Evolutionary conservation across 2,113 vertebrate genomes (phyloP), one percentile per base, ranked within the genome.

Genomic region (Neogale vison): DNA sequence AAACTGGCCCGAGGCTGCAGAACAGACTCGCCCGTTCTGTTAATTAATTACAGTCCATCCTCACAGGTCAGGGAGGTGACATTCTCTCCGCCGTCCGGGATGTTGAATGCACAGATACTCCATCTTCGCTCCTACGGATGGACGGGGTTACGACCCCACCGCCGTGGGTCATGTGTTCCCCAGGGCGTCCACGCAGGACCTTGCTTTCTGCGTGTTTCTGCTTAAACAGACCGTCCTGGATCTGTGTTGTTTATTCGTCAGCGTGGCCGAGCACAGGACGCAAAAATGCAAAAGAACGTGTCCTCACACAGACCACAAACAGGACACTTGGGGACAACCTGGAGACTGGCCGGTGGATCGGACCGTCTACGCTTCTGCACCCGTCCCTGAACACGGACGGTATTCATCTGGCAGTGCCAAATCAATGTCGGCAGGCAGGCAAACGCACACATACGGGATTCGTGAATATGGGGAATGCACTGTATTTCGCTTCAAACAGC

Each of bases 71-170:
- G 0, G 69, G 20, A 39, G 24, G 69, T 36, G 3, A 6, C 21
- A 6, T 6, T 23, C n/a, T 12, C 39, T n/a, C 3, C 12, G 23
- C 0, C 6, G 10, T 39, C 1, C 21, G 69, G 69, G 23, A 13
- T 13, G 69, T 10, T 13, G 69, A 23, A 24, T 36, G 67, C n/a
- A 24, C 2, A 0, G 4, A 39, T 13, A 24, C 69, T 13, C 11
- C 36, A 6, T 3, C 36, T 21, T 72, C 2, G 10, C 69, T 13
- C 36, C 69, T 72, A 24, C 36, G 42, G 24, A 45, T 4, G 23
- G 42, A 45, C 1, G 23, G 3, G 13, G 24, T 76, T 4, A 45
- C 34, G 67, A 69, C 3, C 39, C 72, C 39, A 1, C 13, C 14
- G 39, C 72, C 39, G 2, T 15, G 24, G 24, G 72, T 74, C 36